Percentiles rank a stretch among this genome's conserved stretches.
These are phyloP conservation scores for Meandrina meandrites DNA, from an alignment of 92 coral and sea anemone species.

Conservation along the genomic window DNA sequence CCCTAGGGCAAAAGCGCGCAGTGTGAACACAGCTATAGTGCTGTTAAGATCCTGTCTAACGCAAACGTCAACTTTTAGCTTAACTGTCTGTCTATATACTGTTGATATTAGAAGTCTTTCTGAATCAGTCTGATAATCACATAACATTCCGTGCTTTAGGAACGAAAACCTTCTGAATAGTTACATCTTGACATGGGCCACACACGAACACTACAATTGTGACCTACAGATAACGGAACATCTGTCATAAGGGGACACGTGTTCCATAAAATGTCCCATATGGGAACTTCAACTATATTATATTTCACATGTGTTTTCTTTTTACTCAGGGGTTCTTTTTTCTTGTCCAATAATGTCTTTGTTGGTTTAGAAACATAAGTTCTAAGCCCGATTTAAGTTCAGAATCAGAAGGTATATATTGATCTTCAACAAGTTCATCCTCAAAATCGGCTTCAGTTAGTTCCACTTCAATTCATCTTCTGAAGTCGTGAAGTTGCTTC, in stretches of 20 bases:
- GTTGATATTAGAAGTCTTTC: background rate
- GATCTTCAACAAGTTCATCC: slow-evolving; percentile 95
- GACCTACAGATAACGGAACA: background rate
- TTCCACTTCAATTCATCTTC: slow-evolving; percentile 85
- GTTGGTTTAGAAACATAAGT: slow-evolving; percentile 94
- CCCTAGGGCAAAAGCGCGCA: too few species aligned
- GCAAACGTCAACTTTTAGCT: background rate
- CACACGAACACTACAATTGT: background rate
- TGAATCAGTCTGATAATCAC: background rate
- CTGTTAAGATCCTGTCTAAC: background rate
- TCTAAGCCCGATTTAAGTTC: slow-evolving; percentile 96
- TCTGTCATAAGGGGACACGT: background rate
- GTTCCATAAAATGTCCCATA: background rate
- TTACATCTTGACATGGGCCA: background rate
- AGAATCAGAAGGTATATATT: slow-evolving; percentile 93
- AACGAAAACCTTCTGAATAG: background rate
- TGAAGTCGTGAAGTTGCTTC: slow-evolving; percentile 80
- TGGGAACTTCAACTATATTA: background rate
- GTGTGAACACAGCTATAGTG: too few species aligned
- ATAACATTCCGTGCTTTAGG: background rate
- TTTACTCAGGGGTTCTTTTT: slow-evolving; percentile 71
- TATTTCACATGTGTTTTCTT: background rate
- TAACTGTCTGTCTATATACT: background rate
- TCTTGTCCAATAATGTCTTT: slow-evolving; percentile 93
- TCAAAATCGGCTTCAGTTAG: slow-evolving; percentile 89